A percentile compares a stretch with the other conserved stretches of the same genome.
phyloP scores from a whole-genome alignment of 2,797 vertebrate species.

The Danio kyathit region DNA sequence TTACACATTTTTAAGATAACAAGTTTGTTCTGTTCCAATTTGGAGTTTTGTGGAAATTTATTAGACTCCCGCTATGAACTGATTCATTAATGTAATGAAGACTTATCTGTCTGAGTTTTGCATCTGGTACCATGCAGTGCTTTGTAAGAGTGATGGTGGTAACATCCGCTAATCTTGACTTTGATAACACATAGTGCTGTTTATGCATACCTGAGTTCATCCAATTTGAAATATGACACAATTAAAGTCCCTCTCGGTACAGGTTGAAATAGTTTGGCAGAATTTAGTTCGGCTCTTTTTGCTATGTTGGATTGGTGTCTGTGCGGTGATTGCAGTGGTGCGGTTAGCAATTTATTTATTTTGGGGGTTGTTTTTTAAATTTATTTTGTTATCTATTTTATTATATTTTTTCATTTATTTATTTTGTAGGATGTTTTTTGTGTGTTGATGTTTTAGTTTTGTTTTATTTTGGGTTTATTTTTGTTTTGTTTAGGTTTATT shows the following conservation, averaged over 20 bases:
- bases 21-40: conserved; percentile 44
- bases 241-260: conserved; percentile 2
- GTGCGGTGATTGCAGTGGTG: conserved; percentile 32
- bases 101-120: conserved; percentile 41
- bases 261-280: conserved; percentile 32
- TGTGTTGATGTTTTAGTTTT: no score
- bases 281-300: conserved; percentile 46
- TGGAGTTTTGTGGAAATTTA: conserved; percentile 23
- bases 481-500: no score
- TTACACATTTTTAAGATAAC: conserved; percentile 51
- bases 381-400: no score
- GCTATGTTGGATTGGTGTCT: conserved; percentile 42
- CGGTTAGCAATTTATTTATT: no score
- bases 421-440: no score
- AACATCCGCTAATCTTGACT: conserved; percentile 38
- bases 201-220: conserved; percentile 36
- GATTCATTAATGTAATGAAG: conserved; percentile 31
- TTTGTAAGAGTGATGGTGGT: conserved; percentile 16
- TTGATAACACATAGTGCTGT: conserved; percentile 41
- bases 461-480: no score
- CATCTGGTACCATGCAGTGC: conserved; percentile 36
- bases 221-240: conserved; percentile 32
- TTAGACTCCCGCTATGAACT: conserved; percentile 13
- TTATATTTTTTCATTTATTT: no score
- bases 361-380: no score